Evolutionary conservation across 2,113 vertebrate species (phyloP).

Genomic region (Microcebus griseorufus): DNA sequence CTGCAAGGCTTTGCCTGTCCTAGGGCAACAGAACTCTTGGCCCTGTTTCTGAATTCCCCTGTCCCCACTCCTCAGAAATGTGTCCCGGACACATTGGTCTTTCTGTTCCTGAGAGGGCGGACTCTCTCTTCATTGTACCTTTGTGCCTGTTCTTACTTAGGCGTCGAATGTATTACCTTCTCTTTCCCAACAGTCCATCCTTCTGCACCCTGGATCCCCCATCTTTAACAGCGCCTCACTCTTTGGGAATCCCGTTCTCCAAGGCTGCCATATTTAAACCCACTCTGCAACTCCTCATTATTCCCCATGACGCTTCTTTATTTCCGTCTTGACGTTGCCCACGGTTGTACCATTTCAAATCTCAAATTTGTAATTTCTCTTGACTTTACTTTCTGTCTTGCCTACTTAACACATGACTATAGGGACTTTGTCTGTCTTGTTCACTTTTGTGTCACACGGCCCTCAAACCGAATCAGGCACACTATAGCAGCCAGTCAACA

Average conservation of each 20-base stretch:
- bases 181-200: accelerated
- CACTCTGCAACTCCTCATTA: accelerated
- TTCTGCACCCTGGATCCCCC: neutral
- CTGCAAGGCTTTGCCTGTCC: neutral
- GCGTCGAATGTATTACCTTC: accelerated
- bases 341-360: neutral
- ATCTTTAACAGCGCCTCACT: accelerated
- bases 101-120: neutral
- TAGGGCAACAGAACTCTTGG: accelerated
- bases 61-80: neutral
- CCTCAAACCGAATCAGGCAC: neutral
- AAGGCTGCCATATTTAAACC: accelerated
- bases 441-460: neutral
- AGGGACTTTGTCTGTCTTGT: neutral
- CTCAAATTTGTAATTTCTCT: neutral
- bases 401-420: neutral
- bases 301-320: neutral
- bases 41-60: neutral
- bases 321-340: neutral
- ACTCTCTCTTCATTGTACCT: neutral
- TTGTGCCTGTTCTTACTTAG: neutral
- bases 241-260: neutral
- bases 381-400: neutral
- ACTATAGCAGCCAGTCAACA: neutral
- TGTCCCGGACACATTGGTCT: neutral